Conservation (phyloP, 1,140 invertebrate species). For the Adelges cooleyi region DNA sequence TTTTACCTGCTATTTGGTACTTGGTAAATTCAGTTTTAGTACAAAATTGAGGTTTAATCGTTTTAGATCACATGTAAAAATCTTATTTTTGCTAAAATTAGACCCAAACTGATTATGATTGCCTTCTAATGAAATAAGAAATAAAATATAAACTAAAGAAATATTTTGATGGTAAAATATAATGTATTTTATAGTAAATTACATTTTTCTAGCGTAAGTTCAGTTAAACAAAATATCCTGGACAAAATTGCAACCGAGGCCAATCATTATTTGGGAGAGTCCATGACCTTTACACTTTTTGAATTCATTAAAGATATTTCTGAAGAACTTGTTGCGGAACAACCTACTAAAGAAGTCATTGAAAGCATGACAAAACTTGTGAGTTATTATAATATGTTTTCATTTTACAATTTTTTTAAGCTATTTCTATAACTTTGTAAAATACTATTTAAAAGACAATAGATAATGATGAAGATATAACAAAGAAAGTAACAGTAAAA, state of each 20-base stretch:
- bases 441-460: neutral
- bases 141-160: too few relatives aligned
- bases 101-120: too few relatives aligned
- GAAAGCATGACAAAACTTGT: conserved; percentile 22
- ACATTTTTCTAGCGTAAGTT: conserved; percentile 45
- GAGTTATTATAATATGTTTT: too few relatives aligned
- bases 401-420: too few relatives aligned
- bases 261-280: conserved; percentile 67
- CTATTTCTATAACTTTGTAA: too few relatives aligned
- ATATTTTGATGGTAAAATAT: too few relatives aligned
- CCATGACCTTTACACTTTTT: conserved; percentile 90
- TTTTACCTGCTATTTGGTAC: too few relatives aligned
- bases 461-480: conserved; percentile 24
- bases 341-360: conserved; percentile 22
- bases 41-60: too few relatives aligned
- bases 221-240: conserved; percentile 63
- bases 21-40: too few relatives aligned
- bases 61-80: too few relatives aligned
- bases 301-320: conserved; percentile 80
- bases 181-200: conserved; percentile 26
- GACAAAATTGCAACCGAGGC: conserved; percentile 59
- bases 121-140: too few relatives aligned
- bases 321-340: conserved; percentile 35
- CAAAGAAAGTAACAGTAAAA: conserved; percentile 49
- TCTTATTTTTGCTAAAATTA: too few relatives aligned